These are phyloP conservation scores for Xyliphius kryptos DNA, from an alignment of 2,113 vertebrate genomes.

Conservation along the genomic window DNA sequence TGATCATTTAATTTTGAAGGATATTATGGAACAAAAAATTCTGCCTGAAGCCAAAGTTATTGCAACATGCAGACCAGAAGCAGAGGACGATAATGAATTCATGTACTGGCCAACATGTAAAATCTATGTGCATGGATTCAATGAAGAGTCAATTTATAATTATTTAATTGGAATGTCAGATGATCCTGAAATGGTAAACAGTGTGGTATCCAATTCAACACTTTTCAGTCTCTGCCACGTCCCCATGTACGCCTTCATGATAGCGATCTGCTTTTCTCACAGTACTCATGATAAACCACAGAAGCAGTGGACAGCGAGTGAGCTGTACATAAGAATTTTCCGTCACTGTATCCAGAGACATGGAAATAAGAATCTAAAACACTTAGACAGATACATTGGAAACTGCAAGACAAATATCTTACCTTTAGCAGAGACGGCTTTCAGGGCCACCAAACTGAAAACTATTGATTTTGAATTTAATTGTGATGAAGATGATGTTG, in stretches of 20 bases:
- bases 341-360: conserved; percentile 12
- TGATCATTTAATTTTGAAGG: neutral
- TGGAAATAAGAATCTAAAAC: neutral
- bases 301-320: conserved; percentile 12
- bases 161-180: conserved; percentile 19
- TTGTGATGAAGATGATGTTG: neutral
- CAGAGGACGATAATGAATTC: neutral
- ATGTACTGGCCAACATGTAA: conserved; percentile 10
- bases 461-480: conserved; percentile 14
- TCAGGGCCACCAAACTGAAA: conserved; percentile 15
- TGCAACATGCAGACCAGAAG: conserved; percentile 34
- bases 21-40: conserved; percentile 15
- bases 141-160: conserved; percentile 21
- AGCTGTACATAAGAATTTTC: conserved; percentile 34
- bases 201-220: conserved; percentile 29
- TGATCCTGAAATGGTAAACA: conserved; percentile 10
- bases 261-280: conserved; percentile 20
- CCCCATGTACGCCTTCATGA: conserved; percentile 39
- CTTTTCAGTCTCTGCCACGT: conserved; percentile 44
- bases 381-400: conserved; percentile 5
- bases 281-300: neutral
- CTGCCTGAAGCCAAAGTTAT: conserved; percentile 38
- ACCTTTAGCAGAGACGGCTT: conserved; percentile 20
- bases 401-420: conserved; percentile 4
- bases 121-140: conserved; percentile 37